Evolutionary conservation across 2,797 vertebrate species (phyloP).

Genomic region (Zonotrichia albicollis): DNA sequence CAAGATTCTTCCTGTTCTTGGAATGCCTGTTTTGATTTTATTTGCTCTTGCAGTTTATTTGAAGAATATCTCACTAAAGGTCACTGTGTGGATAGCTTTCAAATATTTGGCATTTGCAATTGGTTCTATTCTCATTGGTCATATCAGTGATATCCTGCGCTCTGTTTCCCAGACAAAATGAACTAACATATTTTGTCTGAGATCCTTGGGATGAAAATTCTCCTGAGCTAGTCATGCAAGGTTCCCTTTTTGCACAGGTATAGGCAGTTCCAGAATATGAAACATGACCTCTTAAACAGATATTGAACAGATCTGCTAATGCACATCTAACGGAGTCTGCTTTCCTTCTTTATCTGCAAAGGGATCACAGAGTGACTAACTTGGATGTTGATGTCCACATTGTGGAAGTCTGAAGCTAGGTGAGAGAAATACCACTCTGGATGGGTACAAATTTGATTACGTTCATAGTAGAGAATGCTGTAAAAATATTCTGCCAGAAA

Average conservation of each 20-base stretch:
- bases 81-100: background rate
- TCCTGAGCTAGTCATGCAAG: background rate
- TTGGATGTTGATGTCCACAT: background rate
- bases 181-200: background rate
- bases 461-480: background rate
- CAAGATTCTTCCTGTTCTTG: background rate
- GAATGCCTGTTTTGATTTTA: background rate
- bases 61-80: background rate
- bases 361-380: background rate
- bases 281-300: background rate
- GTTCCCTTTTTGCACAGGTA: background rate
- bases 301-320: background rate
- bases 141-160: background rate
- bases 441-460: background rate
- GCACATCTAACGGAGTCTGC: background rate
- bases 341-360: background rate
- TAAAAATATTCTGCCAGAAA: background rate
- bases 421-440: background rate
- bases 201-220: background rate
- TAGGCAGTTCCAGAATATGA: background rate
- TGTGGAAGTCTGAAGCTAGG: background rate
- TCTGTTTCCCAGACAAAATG: background rate
- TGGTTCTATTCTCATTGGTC: background rate
- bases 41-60: constrained; percentile 1
- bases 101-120: constrained; percentile 19